Conservation (phyloP, 2,797 vertebrate species). For the Gymnoscopelus braueri region DNA sequence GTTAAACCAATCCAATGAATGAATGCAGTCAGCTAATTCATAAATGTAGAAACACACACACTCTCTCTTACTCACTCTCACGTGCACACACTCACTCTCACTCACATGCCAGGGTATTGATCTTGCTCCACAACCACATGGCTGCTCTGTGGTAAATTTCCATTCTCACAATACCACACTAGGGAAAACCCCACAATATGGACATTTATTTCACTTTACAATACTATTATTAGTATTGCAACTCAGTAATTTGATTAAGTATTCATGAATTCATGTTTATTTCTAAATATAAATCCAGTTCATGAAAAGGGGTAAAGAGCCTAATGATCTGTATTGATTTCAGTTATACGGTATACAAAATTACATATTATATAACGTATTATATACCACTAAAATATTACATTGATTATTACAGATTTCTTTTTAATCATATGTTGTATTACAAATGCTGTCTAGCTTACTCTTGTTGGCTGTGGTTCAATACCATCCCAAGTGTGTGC, state of each 20-base stretch:
- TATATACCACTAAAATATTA: no score
- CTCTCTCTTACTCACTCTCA: slow-evolving; percentile 15
- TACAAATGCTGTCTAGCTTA: neutral
- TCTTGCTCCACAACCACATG: slow-evolving; percentile 56
- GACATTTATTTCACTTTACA: neutral
- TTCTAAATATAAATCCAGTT: neutral
- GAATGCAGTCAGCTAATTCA: neutral
- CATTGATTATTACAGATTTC: no score
- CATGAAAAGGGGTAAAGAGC: neutral
- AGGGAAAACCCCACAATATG: neutral
- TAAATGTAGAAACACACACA: neutral
- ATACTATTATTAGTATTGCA: no score
- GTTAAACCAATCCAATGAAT: neutral
- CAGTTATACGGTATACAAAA: no score
- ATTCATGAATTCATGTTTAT: neutral
- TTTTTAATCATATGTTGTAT: no score
- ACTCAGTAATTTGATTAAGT: neutral
- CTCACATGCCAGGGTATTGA: slow-evolving; percentile 63
- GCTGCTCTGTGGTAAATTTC: slow-evolving; percentile 62
- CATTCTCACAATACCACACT: slow-evolving; percentile 49
- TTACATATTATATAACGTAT: no score
- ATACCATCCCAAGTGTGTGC: neutral
- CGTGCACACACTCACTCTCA: slow-evolving; percentile 25
- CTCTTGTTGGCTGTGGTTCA: neutral
- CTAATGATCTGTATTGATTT: no score